Base-by-base conservation (phyloP, 1,140 invertebrate genomes). In the Lepeophtheirus salmonis region DNA sequence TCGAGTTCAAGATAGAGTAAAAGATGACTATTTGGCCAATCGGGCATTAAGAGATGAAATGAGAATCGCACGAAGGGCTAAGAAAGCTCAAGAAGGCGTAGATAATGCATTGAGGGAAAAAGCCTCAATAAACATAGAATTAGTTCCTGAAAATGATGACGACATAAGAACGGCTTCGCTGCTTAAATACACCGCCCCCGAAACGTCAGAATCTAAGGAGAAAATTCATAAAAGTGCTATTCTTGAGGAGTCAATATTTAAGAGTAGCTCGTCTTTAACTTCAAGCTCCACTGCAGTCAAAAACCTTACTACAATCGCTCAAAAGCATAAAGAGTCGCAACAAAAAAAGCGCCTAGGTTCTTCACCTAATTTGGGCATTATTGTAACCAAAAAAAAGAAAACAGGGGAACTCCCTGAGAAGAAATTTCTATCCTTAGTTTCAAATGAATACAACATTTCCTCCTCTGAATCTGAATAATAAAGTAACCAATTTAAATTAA, bases 21-120 rank as follows among this genome's bases (percentile, higher is more conserved):
- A 84, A 68, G 89, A 96, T 76, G 87, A 87, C 71, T 97, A 91
- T 70, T 77, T 79, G 63, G 82, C 88, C 1, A 96, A 96, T 73
- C 83, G 80, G 69, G 73, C 79, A 50, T 71, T 92, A 13, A 75
- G 91, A 62, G 77, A 82, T 53, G 77, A 80, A 65, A 92, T 96
- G 74, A 80, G 91, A 64, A 86, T 88, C 78, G 70, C 71, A 62
- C 75, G 85, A 72, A 84, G 83, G 67, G 80, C 86, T 68, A 66
- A 86, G 0, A 80, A 85, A 68, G 76, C 75, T 21, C 74, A 78
- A 63, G 75, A 80, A 67, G 74, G 76, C 13, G 73, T 77, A 61
- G 84, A 92, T 68, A 77, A 79, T 58, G 71, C 76, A 22, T 71
- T 92, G n/a, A 70, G 89, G 56, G 77, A 79, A 54, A 90, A 83